Evolutionary conservation across 2,797 vertebrate species (phyloP).

Genomic region (Carapus acus): DNA sequence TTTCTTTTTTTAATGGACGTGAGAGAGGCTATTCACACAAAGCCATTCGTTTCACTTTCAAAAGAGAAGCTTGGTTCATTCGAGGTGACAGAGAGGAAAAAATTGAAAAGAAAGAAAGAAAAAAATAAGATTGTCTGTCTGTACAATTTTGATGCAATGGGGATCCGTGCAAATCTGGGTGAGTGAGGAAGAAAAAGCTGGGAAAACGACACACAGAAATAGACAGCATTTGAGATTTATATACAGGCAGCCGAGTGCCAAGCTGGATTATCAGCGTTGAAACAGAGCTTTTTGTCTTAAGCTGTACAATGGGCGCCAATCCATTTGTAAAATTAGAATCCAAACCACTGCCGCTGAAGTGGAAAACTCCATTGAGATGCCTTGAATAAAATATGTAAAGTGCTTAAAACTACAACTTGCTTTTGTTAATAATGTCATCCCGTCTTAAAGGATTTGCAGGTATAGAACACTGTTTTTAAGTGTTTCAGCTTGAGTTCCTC

Average conservation of each 20-base stretch:
- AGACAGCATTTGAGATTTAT: constrained; percentile 72
- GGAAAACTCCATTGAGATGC: constrained; percentile 67
- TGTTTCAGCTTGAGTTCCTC: constrained; percentile 30
- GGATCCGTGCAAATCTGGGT: constrained; percentile 62
- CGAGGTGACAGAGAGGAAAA: constrained; percentile 23
- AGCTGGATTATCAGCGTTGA: constrained; percentile 74
- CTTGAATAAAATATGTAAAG: constrained; percentile 70
- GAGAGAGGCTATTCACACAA: constrained; percentile 37
- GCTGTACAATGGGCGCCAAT: constrained; percentile 70
- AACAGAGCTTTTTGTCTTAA: constrained; percentile 74
- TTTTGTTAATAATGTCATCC: constrained; percentile 42
- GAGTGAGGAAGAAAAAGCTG: constrained; percentile 57
- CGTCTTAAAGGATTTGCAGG: constrained; percentile 23
- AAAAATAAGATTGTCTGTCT: constrained; percentile 62
- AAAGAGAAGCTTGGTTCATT: constrained; percentile 48
- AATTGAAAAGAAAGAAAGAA: constrained; percentile 34
- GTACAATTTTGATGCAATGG: constrained; percentile 59
- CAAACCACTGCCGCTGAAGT: constrained; percentile 68
- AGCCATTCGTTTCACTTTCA: constrained; percentile 47
- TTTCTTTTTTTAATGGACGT: too few relatives aligned
- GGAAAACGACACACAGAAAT: constrained; percentile 69
- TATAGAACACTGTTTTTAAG: constrained; percentile 21
- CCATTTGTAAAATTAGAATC: constrained; percentile 74
- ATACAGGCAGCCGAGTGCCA: constrained; percentile 70
- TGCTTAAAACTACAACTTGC: constrained; percentile 66